These are phyloP conservation scores for Nautilus pompilius DNA, from an alignment of 1,140 invertebrate species.

Conservation along the genomic window DNA sequence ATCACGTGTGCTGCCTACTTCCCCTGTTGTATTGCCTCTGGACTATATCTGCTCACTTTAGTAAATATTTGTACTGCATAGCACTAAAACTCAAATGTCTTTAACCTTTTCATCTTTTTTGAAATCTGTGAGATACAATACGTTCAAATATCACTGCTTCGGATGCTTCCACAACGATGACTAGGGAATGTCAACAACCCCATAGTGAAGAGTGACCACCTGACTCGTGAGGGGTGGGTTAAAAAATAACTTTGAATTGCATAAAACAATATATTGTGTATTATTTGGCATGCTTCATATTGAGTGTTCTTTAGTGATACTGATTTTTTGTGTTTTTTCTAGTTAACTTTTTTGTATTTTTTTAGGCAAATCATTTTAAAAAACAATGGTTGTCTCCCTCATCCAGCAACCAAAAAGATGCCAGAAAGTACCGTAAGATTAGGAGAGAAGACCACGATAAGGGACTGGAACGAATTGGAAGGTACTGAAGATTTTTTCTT, in stretches of 20 bases:
- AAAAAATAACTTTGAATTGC: background rate
- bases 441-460: slow-evolving; percentile 75
- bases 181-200: no score
- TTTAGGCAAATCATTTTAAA: slow-evolving; percentile 69
- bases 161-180: no score
- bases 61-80: no score
- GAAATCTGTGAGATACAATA: no score
- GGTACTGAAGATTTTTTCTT: slow-evolving; percentile 54
- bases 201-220: no score
- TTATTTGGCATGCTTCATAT: background rate
- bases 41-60: no score
- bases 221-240: background rate
- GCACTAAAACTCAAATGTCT: no score
- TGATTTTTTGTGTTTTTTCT: no score
- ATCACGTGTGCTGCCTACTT: no score
- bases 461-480: slow-evolving; percentile 78
- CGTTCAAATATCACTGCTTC: no score
- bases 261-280: background rate
- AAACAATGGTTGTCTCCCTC: slow-evolving; percentile 76
- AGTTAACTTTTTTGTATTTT: background rate
- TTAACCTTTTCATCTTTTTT: no score
- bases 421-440: slow-evolving; percentile 52
- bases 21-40: no score
- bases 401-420: slow-evolving; percentile 29
- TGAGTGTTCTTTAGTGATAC: background rate